Conservation (phyloP, 2,888 invertebrate species). For the Scelioninae gen. 1 region DNA sequence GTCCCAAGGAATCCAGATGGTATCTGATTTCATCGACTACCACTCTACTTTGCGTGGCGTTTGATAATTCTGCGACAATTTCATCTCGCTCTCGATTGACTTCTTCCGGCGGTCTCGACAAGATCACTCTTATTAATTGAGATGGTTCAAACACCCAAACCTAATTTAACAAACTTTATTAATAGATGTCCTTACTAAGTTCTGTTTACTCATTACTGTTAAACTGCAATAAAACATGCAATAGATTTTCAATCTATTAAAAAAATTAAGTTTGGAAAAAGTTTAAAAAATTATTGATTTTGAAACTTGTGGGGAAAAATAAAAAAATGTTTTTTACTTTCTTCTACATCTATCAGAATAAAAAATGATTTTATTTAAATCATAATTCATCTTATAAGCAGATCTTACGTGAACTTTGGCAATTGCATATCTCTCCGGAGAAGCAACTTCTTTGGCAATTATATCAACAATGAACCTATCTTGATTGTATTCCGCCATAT, state of each 20-base stretch:
- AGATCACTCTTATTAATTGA: constrained; percentile 92
- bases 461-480: constrained; percentile 94
- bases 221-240: no score
- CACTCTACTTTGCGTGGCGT: constrained; percentile 90
- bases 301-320: no score
- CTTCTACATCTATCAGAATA: no score
- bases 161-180: constrained; percentile 85
- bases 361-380: no score
- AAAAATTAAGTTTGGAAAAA: no score
- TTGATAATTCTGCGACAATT: constrained; percentile 89
- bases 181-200: no score
- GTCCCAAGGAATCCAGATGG: constrained; percentile 88
- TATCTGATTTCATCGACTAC: constrained; percentile 92
- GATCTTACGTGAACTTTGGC: constrained; percentile 91
- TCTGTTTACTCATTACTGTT: no score
- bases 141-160: constrained; percentile 95
- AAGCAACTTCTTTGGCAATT: constrained; percentile 91
- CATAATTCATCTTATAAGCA: no score
- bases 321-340: no score
- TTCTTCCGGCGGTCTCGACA: constrained; percentile 92
- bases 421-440: constrained; percentile 90
- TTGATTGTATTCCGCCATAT: constrained; percentile 95
- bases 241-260: no score
- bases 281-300: no score
- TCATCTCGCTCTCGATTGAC: constrained; percentile 89